Evolutionary conservation across 2,888 invertebrate species (phyloP).

Genomic region (Plusia festucae): DNA sequence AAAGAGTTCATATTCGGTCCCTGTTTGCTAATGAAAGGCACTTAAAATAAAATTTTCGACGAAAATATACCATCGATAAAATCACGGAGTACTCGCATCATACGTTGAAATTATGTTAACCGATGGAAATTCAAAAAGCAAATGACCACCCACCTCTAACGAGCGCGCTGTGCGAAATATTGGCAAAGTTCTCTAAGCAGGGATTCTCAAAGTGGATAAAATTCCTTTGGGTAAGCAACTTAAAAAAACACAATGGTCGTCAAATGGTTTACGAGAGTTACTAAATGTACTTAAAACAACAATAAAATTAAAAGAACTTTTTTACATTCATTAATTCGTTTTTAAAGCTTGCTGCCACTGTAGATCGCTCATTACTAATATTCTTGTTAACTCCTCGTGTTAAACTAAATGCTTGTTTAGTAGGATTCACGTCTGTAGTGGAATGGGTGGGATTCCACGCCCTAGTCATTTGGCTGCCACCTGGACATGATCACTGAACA

Average conservation of each 20-base stretch:
- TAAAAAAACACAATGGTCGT: slow-evolving; percentile 16
- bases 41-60: slow-evolving; percentile 27
- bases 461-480: no score
- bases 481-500: no score
- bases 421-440: no score
- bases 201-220: slow-evolving; percentile 49
- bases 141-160: slow-evolving; percentile 67
- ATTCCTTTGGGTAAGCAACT: slow-evolving; percentile 20
- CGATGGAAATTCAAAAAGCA: slow-evolving; percentile 68
- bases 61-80: slow-evolving; percentile 46
- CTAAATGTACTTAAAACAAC: slow-evolving; percentile 30
- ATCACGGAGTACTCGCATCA: slow-evolving; percentile 52
- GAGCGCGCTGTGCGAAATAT: slow-evolving; percentile 63
- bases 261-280: slow-evolving; percentile 24
- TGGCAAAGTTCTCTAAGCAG: slow-evolving; percentile 55
- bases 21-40: slow-evolving; percentile 25
- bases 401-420: no score
- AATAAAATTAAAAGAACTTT: slow-evolving; percentile 35
- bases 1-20: slow-evolving; percentile 33
- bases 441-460: no score
- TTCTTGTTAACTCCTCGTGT: no score
- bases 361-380: no score
- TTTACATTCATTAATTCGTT: slow-evolving; percentile 4
- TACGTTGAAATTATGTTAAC: slow-evolving; percentile 57
- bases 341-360: no score